Evolutionary conservation across 1,140 invertebrate genomes (phyloP), one percentile per base, ranked within the genome.

Genomic region (Thaumatotibia leucotreta): DNA sequence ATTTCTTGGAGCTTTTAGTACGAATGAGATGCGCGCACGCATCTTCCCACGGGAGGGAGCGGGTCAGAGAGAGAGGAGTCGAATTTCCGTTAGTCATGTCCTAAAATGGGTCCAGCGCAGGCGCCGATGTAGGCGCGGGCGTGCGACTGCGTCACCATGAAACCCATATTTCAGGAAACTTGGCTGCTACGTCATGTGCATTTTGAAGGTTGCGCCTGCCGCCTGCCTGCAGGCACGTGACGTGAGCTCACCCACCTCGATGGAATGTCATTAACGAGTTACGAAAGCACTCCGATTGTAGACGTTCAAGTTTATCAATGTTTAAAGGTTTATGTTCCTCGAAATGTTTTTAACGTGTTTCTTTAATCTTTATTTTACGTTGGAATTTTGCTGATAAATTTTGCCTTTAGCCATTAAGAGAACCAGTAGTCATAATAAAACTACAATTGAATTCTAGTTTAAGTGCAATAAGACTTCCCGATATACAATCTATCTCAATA

Each of bases 61-160:
- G 84, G 88, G 87, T 77, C 80, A 78, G 82, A 86, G 78, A 82
- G 83, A 88, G 83, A 85, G 92, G 92, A 92, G 91, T 93, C 92
- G 90, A 90, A 92, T 93, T 93, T 93, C 92, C 87, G 88, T 89
- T 91, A 91, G 91, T 92, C 89, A 93, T 93, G 92, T 92, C 93
- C 93, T 93, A 93, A 94, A 93, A 94, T 93, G 93, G 93, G 89
- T 92, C 91, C 93, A 88, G 77, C 81, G 80, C 83, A 86, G 83
- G 88, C 82, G 89, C 85, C 84, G 86, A 84, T 89, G 86, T 87
- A 90, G 86, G 88, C 86, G 88, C 86, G 88, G 86, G 88, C 86
- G 86, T 86, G 77, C 74, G 80, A 78, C 77, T 88, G 69, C 88
- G 88, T 90, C 88, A 89, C 82, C 74, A 81, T 80, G 80, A 83